Conservation (phyloP, 2,888 invertebrate species). For the Nematopogon swammerdamellus region DNA sequence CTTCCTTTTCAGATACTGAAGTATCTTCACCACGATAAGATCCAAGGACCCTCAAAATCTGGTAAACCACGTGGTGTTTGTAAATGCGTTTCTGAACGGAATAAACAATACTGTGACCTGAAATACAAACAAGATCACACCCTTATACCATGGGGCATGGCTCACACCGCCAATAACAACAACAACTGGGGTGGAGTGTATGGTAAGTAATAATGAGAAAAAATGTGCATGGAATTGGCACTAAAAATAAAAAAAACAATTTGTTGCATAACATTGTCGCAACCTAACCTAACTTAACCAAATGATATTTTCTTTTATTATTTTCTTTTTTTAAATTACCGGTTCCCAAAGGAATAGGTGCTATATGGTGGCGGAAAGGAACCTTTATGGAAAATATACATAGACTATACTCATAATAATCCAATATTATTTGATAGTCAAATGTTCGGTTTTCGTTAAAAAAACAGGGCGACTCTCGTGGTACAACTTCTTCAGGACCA, state of each 20-base stretch:
- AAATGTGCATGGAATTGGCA: too few relatives aligned
- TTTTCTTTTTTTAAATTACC: too few relatives aligned
- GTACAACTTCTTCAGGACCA: conserved; percentile 52
- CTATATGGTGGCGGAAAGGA: too few relatives aligned
- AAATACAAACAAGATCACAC: conserved; percentile 44
- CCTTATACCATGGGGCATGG: conserved; percentile 54
- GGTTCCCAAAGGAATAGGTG: too few relatives aligned
- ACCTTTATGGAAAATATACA: too few relatives aligned
- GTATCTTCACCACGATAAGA: conserved; percentile 23
- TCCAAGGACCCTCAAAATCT: conserved; percentile 26
- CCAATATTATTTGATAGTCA: too few relatives aligned
- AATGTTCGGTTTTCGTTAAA: not conserved
- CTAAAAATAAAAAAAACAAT: too few relatives aligned
- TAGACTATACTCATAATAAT: too few relatives aligned
- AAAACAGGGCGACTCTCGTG: conserved; percentile 37
- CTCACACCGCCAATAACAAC: conserved; percentile 51
- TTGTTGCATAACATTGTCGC: too few relatives aligned
- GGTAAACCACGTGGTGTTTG: conserved; percentile 39
- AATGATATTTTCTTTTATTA: too few relatives aligned
- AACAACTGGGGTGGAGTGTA: conserved; percentile 55
- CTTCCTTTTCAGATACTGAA: conserved; percentile 19
- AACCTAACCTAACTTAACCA: too few relatives aligned
- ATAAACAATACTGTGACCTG: conserved; percentile 38
- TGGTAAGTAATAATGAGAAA: conserved; percentile 11
- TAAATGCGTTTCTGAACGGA: conserved; percentile 30